Conservation (phyloP, 2,797 vertebrate species). For the Hydrocynus forskahlii region DNA sequence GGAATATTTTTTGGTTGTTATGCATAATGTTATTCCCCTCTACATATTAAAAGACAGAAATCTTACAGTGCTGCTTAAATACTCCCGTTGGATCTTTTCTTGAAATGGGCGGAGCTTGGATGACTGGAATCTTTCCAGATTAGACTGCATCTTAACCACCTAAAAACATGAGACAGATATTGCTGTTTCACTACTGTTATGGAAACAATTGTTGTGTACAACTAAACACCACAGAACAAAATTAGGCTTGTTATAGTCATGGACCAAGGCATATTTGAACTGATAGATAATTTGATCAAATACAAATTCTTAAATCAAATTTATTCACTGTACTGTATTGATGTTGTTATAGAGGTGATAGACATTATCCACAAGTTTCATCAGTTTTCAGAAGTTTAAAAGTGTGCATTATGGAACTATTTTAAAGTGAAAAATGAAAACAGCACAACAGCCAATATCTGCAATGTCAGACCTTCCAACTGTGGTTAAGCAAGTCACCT, state of each 20-base stretch:
- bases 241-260: neutral
- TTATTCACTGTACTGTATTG: too few species aligned
- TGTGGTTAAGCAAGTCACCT: too few species aligned
- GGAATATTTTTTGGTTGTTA: too few species aligned
- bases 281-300: neutral
- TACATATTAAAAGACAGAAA: too few species aligned
- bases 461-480: too few species aligned
- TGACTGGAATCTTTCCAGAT: constrained; percentile 95
- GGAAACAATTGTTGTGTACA: neutral
- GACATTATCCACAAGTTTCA: neutral
- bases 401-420: too few species aligned
- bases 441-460: neutral
- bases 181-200: neutral
- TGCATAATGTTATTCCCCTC: too few species aligned
- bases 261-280: neutral
- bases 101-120: constrained; percentile 96
- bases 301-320: neutral
- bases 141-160: constrained; percentile 97
- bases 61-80: constrained; percentile 96
- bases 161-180: constrained; percentile 59
- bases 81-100: constrained; percentile 95
- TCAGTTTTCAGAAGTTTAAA: neutral
- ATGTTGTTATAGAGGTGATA: neutral
- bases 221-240: neutral
- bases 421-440: neutral